Evolutionary conservation across 2,888 invertebrate species (phyloP), one percentile per base, ranked within the genome.

Genomic region (Diadegma fenestrale): DNA sequence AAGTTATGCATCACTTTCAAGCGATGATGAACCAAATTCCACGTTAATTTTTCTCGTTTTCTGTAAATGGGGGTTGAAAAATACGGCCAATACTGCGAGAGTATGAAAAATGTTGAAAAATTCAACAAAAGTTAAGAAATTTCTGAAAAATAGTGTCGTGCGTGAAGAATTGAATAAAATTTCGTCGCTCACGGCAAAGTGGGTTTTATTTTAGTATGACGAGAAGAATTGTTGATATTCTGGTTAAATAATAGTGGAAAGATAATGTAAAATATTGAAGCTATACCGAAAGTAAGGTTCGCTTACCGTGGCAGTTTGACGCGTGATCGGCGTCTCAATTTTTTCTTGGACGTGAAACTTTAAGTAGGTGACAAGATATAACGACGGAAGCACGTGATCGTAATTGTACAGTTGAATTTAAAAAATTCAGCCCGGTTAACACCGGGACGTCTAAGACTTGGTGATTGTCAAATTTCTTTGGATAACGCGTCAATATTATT

Each of bases 261-360:
- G 45, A 58, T 58, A 68, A 68, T 14, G 81, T 45, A 41, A 64
- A 78, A 63, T 80, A 64, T 73, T 19, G 61, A 43, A 66, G 64
- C 48, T 71, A 61, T 72, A 82, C 71, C 78, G 79, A 61, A 73
- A 82, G 82, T 66, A 63, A 41, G 33, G 33, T 69, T 75, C 51
- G 73, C 85, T 85, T 80, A 82, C 85, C 79, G 85, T 80, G 79
- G 82, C 77, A 54, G 43, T 77, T 58, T 80, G 80, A 82, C 72
- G 77, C 85, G 85, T 85, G 85, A 85, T 85, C 85, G 63, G 85
- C 80, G 43, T 85, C 66, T 73, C 76, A 82, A 85, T 82, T 66
- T 54, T 54, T 33, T 66, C 45, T 26, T 22, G 37, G 82, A 85
- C 79, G 73, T 72, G 72, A 72, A 63, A 80, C 85, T 72, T 82